Evolutionary conservation across 2,797 vertebrate species (phyloP).

Genomic region (Pyrrhura leucotis): DNA sequence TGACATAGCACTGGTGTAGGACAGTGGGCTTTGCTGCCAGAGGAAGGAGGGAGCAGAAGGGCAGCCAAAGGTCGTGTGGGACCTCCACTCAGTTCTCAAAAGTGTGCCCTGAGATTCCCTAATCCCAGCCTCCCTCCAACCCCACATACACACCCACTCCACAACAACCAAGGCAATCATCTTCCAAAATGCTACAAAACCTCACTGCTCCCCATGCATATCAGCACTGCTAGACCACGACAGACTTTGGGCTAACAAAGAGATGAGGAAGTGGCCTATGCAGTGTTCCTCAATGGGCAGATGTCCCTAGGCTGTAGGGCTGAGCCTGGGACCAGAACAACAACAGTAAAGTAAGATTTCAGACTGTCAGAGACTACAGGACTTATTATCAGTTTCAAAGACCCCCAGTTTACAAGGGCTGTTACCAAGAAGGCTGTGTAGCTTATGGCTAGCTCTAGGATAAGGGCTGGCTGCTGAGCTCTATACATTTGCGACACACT

Average conservation of each 20-base stretch:
- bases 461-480: background rate
- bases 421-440: background rate
- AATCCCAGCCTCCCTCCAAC: background rate
- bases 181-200: background rate
- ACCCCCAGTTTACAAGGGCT: background rate
- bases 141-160: background rate
- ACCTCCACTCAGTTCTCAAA: background rate
- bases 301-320: background rate
- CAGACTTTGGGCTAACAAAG: background rate
- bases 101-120: background rate
- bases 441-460: background rate
- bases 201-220: background rate
- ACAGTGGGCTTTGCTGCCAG: background rate
- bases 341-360: background rate
- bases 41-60: background rate
- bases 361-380: background rate
- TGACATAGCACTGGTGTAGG: rapidly evolving
- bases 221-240: background rate
- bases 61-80: background rate
- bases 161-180: background rate
- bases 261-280: background rate
- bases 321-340: background rate
- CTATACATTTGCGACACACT: background rate
- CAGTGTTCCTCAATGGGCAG: background rate
- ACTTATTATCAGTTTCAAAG: background rate